Percentiles rank a stretch among this genome's conserved stretches.
phyloP scores from a whole-genome alignment of 2,113 vertebrate genomes.

The Pelmatolapia mariae region DNA sequence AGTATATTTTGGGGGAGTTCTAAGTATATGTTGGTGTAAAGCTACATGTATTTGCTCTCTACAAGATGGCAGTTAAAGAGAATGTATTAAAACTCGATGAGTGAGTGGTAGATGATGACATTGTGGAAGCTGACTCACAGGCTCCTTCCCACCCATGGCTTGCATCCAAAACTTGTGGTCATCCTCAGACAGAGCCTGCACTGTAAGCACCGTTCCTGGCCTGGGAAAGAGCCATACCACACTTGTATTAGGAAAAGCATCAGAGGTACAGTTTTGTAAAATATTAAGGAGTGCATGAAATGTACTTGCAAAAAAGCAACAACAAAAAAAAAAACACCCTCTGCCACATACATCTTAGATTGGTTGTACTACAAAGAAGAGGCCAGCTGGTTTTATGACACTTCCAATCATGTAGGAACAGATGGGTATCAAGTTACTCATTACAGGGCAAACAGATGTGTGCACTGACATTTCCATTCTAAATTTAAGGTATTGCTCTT shows the following conservation, averaged over 20 bases:
- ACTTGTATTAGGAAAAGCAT: not conserved
- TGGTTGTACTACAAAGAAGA: not conserved
- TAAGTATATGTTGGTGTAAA: not conserved
- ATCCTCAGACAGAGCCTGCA: constrained; percentile 92
- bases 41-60: not conserved
- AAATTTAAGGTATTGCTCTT: constrained; percentile 30
- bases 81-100: not conserved
- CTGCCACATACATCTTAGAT: not conserved
- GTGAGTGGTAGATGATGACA: constrained; percentile 17
- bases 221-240: constrained; percentile 60
- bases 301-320: not conserved
- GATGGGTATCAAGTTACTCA: constrained; percentile 29
- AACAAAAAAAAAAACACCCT: not conserved
- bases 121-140: constrained; percentile 74
- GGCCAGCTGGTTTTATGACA: constrained; percentile 1
- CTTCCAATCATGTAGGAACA: not conserved
- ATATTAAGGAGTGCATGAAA: not conserved
- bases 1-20: not conserved
- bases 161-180: constrained; percentile 92
- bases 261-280: not conserved
- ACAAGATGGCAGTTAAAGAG: not conserved
- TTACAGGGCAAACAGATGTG: constrained; percentile 4
- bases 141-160: constrained; percentile 93
- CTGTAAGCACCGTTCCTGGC: constrained; percentile 81
- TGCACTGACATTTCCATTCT: constrained; percentile 28